phyloP scores from a whole-genome alignment of 2,888 invertebrate species.

The Philereme vetulata region DNA sequence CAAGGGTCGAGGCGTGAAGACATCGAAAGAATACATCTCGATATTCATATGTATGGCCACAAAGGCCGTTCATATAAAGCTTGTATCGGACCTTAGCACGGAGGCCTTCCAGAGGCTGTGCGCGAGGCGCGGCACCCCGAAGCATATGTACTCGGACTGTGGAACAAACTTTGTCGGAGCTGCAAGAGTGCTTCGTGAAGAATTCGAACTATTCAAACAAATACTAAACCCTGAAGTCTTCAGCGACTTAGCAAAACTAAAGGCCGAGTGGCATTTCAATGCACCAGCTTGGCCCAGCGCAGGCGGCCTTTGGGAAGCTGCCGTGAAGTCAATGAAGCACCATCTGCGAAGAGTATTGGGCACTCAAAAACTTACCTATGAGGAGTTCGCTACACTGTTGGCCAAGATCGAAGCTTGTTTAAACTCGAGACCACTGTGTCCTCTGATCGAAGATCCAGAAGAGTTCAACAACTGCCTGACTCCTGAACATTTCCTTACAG shows the following conservation, averaged over 20 bases:
- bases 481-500: slow-evolving; percentile 35
- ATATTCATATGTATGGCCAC: slow-evolving; percentile 30
- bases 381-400: too few relatives aligned
- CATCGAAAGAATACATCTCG: too few relatives aligned
- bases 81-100: slow-evolving; percentile 30
- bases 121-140: slow-evolving; percentile 29
- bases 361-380: slow-evolving; percentile 39
- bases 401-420: slow-evolving; percentile 40
- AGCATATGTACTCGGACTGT: slow-evolving; percentile 29
- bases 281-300: neutral
- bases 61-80: slow-evolving; percentile 32
- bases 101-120: slow-evolving; percentile 28
- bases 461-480: slow-evolving; percentile 38
- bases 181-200: slow-evolving; percentile 6
- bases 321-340: slow-evolving; percentile 4
- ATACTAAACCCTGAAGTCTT: neutral
- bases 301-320: slow-evolving; percentile 4
- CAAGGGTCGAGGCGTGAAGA: slow-evolving; percentile 1
- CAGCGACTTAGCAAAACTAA: neutral
- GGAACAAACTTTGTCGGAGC: slow-evolving; percentile 36
- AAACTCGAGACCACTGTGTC: too few relatives aligned
- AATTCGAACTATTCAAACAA: slow-evolving; percentile 3
- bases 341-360: slow-evolving; percentile 39
- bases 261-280: slow-evolving; percentile 4
- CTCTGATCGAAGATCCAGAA: slow-evolving; percentile 36